Percentiles rank a stretch among this genome's conserved stretches.
phyloP scores from a whole-genome alignment of 2,888 invertebrate species.

The Phortica okadai region DNA sequence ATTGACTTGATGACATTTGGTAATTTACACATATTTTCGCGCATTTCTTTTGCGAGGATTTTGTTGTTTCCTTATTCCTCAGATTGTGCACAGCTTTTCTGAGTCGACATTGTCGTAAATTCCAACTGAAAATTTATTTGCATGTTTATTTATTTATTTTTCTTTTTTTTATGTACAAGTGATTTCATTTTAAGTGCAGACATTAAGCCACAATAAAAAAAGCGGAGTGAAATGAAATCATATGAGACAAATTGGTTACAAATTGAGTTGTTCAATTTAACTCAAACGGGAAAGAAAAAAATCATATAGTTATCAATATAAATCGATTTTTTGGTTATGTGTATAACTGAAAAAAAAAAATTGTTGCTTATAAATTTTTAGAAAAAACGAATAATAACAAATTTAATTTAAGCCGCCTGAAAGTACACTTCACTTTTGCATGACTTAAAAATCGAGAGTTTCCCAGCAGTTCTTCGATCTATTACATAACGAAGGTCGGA shows the following conservation, averaged over 20 bases:
- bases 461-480: too few species aligned
- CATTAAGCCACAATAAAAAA: constrained; percentile 2
- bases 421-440: too few species aligned
- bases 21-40: constrained; percentile 57
- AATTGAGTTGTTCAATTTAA: too few species aligned
- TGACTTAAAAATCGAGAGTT: too few species aligned
- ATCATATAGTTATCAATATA: background rate
- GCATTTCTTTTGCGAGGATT: background rate
- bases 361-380: too few species aligned
- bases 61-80: constrained; percentile 3
- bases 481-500: too few species aligned
- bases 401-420: too few species aligned
- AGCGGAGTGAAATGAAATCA: background rate
- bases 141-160: constrained; percentile 7
- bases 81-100: constrained; percentile 7
- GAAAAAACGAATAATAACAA: too few species aligned
- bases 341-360: background rate
- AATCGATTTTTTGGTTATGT: background rate
- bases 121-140: constrained; percentile 14
- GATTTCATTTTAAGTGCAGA: constrained; percentile 11
- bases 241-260: too few species aligned
- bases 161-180: background rate
- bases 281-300: too few species aligned
- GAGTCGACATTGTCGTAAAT: background rate
- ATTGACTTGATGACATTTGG: constrained; percentile 70